Base-by-base conservation (phyloP, 2,888 invertebrate genomes). In the Orthonevra nobilis region DNA sequence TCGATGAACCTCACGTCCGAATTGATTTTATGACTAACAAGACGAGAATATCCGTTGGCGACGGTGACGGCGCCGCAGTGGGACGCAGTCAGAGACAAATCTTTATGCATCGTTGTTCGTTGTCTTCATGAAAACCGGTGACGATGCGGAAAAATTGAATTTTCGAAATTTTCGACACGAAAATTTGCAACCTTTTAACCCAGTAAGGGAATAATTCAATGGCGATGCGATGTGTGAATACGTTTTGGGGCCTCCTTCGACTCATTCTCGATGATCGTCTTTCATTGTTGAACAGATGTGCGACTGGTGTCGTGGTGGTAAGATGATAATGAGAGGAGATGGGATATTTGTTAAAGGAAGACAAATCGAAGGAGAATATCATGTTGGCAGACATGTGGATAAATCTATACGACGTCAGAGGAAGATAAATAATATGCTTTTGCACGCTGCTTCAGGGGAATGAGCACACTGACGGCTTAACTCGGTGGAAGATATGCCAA, bases 181-280 rank as follows among this genome's bases (percentile, higher is more conserved):
- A 74, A 74, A 81, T 81, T 81, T 81, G 81, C 74, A 81, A 81
- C 74, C 74, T 81, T 74, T 74, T 74, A 81, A 81, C 79, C 79
- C 68, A 81, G 54, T 66, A 52, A 77, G 60, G 46, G 60, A 54
- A 19, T 52, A 52, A 64, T 72, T 60, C 34, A 42, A 19, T 23
- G 17, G 30, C 10, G n/a, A n/a, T n/a, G 20, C 48, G 14, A 75
- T 61, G 68, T 75, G 63, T 63, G 63, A 48, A 64, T 15, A 40
- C 26, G 7, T n/a, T 40, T 17, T 23, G 3, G 23, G 17, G 40
- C 10, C 40, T 26, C 12, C 9, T 38, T n/a, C n/a, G n/a, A n/a
- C n/a, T n/a, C n/a, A n/a, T n/a, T n/a, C n/a, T 23, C 20, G 20
- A 10, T 32, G 9, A 9, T 23, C 23, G 19, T 15, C 14, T 50